Evolutionary conservation across 1,140 invertebrate genomes (phyloP).

Genomic region (Plectrocnemia conspersa): DNA sequence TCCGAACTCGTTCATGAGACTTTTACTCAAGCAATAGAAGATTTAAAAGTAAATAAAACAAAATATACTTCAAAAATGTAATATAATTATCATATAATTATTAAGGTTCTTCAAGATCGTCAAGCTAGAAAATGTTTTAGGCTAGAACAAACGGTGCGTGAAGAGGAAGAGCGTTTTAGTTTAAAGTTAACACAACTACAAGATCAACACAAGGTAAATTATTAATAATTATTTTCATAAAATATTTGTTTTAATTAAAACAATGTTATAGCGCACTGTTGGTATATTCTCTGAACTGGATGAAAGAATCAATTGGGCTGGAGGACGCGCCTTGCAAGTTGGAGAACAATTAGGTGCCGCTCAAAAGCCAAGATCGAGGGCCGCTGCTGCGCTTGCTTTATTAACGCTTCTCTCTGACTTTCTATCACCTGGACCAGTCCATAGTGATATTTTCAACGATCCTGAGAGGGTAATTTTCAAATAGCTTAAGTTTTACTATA

Average conservation of each 20-base stretch:
- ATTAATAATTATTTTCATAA: conserved; percentile 13
- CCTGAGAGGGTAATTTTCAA: conserved; percentile 62
- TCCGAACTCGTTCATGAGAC: conserved; percentile 80
- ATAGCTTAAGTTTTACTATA: conserved; percentile 28
- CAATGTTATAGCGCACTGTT: conserved; percentile 62
- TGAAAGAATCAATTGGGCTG: conserved; percentile 93
- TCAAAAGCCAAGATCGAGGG: conserved; percentile 87
- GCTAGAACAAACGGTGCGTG: conserved; percentile 74
- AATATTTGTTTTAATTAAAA: conserved; percentile 2
- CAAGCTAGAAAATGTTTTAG: conserved; percentile 85
- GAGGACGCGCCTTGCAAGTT: conserved; percentile 94
- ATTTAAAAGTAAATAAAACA: conserved; percentile 47
- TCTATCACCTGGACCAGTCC: conserved; percentile 76
- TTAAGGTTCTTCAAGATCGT: conserved; percentile 74
- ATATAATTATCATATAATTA: background rate
- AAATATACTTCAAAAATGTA: background rate
- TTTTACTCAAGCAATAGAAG: conserved; percentile 87
- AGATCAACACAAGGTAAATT: conserved; percentile 76
- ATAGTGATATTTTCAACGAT: conserved; percentile 84
- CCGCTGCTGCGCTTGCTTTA: conserved; percentile 90
- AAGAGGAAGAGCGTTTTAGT: conserved; percentile 82
- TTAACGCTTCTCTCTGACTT: conserved; percentile 94
- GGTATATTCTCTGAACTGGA: conserved; percentile 89
- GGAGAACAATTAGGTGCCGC: conserved; percentile 97
- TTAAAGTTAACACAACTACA: conserved; percentile 77